Conservation (phyloP, 2,113 vertebrate genomes). For the Podarcis raffonei region DNA sequence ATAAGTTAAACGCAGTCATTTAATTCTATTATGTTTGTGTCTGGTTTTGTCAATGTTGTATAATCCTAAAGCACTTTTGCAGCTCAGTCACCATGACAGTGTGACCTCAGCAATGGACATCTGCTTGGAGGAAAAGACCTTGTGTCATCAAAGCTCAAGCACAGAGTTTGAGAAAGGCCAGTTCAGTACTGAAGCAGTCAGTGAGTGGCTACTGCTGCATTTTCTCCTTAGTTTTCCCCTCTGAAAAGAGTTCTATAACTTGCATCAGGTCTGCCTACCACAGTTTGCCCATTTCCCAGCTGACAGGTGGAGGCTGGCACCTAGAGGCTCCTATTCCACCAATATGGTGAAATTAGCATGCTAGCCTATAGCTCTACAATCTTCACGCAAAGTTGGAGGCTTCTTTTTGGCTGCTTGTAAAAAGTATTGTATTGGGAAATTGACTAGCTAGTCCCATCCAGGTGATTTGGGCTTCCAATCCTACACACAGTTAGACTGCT, state of each 20-base stretch:
- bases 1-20: constrained; percentile 52
- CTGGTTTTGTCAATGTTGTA: constrained; percentile 58
- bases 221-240: constrained; percentile 4
- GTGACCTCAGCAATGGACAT: constrained; percentile 25
- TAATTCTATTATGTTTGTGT: constrained; percentile 60
- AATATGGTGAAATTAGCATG: fast-evolving
- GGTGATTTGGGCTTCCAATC: not conserved
- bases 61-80: constrained; percentile 51
- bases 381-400: not conserved
- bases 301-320: not conserved
- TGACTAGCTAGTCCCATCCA: too few relatives aligned
- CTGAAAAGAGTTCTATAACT: not conserved
- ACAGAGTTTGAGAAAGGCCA: constrained; percentile 15
- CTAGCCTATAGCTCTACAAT: not conserved
- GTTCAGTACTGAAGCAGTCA: constrained; percentile 1
- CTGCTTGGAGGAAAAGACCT: constrained; percentile 65
- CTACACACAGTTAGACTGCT: not conserved
- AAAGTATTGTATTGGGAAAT: not conserved
- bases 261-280: not conserved
- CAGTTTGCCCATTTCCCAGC: not conserved
- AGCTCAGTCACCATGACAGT: constrained; percentile 42
- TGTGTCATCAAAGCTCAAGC: constrained; percentile 22
- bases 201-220: not conserved
- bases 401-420: not conserved
- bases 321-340: not conserved